These are phyloP conservation scores for Sympetrum striolatum DNA, from an alignment of 2,888 invertebrate genomes.

Conservation along the genomic window DNA sequence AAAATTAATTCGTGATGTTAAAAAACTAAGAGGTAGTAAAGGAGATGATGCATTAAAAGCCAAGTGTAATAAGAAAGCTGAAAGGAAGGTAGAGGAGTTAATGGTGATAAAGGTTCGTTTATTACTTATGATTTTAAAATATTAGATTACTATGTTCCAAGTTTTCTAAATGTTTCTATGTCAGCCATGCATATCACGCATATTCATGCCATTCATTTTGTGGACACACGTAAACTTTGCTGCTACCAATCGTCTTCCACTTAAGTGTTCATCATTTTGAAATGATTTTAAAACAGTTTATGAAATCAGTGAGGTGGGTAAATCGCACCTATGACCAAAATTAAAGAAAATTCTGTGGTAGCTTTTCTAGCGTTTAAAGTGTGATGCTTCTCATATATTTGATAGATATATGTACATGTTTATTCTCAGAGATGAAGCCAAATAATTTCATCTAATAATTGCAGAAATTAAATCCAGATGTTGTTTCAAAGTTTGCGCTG, in stretches of 20 bases:
- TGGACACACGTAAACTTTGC: not conserved
- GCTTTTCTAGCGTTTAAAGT: not conserved
- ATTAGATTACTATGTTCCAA: no score
- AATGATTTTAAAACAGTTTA: not conserved
- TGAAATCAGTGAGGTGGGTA: not conserved
- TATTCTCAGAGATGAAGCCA: not conserved
- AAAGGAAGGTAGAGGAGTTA: slow-evolving; percentile 49
- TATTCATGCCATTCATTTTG: not conserved
- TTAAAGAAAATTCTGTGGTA: not conserved
- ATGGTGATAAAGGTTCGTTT: not conserved
- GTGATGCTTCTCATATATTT: not conserved
- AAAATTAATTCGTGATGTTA: slow-evolving; percentile 50
- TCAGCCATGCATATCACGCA: not conserved
- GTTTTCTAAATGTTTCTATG: not conserved
- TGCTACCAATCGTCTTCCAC: not conserved
- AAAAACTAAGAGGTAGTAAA: slow-evolving; percentile 52
- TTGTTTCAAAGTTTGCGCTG: slow-evolving; percentile 51
- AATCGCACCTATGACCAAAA: not conserved
- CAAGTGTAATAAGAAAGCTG: slow-evolving; percentile 51
- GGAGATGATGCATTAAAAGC: slow-evolving; percentile 50
- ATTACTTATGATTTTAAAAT: slow-evolving; percentile 19
- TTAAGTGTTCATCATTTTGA: not conserved
- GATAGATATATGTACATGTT: not conserved
- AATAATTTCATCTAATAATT: slow-evolving; percentile 23
- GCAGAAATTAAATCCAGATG: slow-evolving; percentile 51